Conservation (phyloP, 2,797 vertebrate genomes). For the Yasuhikotakia modesta region DNA sequence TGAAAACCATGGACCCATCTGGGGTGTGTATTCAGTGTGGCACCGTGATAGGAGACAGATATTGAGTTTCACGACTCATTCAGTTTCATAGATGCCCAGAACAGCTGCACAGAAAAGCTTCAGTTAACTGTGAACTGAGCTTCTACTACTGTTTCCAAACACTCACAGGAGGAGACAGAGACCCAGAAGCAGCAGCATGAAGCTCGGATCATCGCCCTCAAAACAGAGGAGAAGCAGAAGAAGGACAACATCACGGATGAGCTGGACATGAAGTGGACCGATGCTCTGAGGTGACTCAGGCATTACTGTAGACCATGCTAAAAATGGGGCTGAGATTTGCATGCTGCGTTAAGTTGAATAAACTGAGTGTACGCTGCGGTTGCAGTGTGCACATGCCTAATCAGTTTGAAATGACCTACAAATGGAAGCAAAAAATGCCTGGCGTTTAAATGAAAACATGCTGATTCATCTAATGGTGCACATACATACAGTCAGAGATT, state of each 20-base stretch:
- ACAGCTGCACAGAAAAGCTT: constrained; percentile 30
- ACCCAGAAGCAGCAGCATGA: constrained; percentile 92
- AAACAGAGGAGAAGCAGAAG: constrained; percentile 91
- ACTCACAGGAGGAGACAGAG: constrained; percentile 86
- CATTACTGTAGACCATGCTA: background rate
- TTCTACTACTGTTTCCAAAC: constrained; percentile 19
- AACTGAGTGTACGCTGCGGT: constrained; percentile 10
- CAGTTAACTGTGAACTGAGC: constrained; percentile 24
- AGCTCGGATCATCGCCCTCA: constrained; percentile 82
- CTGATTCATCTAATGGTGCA: constrained; percentile 42
- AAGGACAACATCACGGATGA: constrained; percentile 92
- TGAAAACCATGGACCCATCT: constrained; percentile 15
- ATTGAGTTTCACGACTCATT: too few relatives aligned
- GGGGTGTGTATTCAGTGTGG: background rate
- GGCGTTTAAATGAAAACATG: constrained; percentile 47
- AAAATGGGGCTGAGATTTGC: constrained; percentile 1
- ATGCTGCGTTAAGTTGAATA: constrained; percentile 28
- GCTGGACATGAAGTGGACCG: constrained; percentile 95
- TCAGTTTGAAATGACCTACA: constrained; percentile 3
- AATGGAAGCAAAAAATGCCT: constrained; percentile 36
- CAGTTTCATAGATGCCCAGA: constrained; percentile 30
- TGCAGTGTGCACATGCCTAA: constrained; percentile 1
- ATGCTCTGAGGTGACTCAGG: constrained; percentile 84
- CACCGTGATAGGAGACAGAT: constrained; percentile 16
- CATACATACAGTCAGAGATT: constrained; percentile 15